These are phyloP conservation scores for Maylandia zebra DNA, from an alignment of 2,113 vertebrate species.

Conservation along the genomic window DNA sequence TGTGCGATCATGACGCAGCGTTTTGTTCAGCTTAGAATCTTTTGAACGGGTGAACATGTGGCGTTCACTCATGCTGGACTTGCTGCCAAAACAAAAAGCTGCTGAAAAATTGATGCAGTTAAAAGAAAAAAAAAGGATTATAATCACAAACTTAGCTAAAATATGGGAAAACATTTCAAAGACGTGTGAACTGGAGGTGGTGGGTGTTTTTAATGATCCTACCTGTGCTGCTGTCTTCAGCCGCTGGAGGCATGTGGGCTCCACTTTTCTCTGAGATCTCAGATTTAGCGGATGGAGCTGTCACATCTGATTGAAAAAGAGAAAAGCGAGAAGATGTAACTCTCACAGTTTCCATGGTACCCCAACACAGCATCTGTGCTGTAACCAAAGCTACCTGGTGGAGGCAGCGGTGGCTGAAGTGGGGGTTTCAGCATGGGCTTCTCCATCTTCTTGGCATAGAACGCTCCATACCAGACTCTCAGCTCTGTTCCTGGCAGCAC, in stretches of 20 bases:
- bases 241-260: not conserved
- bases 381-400: slow-evolving; percentile 54
- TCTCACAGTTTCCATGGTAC: not conserved
- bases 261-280: slow-evolving; percentile 4
- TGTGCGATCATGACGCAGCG: not conserved
- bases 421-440: slow-evolving; percentile 82
- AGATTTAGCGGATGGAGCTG: not conserved
- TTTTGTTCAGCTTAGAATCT: not conserved
- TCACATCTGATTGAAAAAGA: slow-evolving; percentile 23
- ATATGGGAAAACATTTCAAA: not conserved
- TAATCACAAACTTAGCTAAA: not conserved
- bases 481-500: slow-evolving; percentile 87
- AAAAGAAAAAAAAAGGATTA: not conserved
- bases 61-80: not conserved
- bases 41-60: not conserved
- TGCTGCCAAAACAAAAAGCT: not conserved
- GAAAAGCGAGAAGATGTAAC: not conserved
- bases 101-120: not conserved
- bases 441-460: slow-evolving; percentile 98
- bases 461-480: slow-evolving; percentile 96
- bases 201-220: not conserved
- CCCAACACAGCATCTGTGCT: not conserved
- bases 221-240: slow-evolving; percentile 46
- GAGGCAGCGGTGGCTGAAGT: slow-evolving; percentile 54
- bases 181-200: not conserved